These are phyloP conservation scores for Mimachlamys varia DNA, from an alignment of 2,888 invertebrate species.

Conservation along the genomic window DNA sequence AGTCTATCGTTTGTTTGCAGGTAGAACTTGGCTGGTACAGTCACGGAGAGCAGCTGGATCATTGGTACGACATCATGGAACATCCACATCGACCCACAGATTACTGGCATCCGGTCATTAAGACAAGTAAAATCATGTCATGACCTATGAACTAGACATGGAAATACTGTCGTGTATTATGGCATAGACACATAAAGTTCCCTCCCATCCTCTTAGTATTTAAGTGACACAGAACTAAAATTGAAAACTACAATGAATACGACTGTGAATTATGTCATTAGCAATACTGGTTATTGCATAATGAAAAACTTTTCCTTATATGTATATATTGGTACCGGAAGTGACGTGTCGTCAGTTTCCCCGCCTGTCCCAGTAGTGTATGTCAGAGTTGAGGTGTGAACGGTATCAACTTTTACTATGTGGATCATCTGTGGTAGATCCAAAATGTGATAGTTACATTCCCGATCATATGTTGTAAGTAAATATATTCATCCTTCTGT, in stretches of 20 bases:
- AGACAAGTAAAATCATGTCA: constrained; percentile 74
- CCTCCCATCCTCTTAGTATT: neutral
- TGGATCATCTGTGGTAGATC: neutral
- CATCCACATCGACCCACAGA: constrained; percentile 76
- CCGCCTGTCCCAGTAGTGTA: constrained; percentile 16
- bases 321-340: neutral
- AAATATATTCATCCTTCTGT: neutral
- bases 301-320: neutral
- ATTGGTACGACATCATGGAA: constrained; percentile 79
- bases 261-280: neutral
- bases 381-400: neutral
- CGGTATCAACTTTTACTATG: neutral
- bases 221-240: neutral
- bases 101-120: constrained; percentile 77
- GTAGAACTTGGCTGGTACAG: constrained; percentile 77
- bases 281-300: constrained; percentile 22
- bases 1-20: constrained; percentile 55
- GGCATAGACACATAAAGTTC: neutral
- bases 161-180: neutral
- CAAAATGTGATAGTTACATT: constrained; percentile 21
- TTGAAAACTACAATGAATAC: neutral
- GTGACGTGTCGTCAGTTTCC: constrained; percentile 1
- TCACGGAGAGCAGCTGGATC: constrained; percentile 76
- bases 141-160: constrained; percentile 53
- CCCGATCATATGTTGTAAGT: constrained; percentile 32